Evolutionary conservation across 2,113 vertebrate genomes (phyloP).

Genomic region (Odocoileus hemionus): DNA sequence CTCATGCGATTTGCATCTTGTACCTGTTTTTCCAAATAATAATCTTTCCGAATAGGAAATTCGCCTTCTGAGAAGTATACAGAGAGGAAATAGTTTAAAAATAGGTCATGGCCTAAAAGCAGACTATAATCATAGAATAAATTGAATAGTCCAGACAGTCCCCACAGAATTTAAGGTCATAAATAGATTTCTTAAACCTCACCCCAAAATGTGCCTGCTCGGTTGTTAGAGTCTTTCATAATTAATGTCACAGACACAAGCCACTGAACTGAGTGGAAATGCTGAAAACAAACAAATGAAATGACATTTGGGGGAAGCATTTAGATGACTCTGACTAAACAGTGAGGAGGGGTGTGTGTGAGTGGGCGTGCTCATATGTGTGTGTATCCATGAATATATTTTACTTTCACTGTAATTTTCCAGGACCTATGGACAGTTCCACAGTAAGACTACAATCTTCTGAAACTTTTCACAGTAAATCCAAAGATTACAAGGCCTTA

Average conservation of each 20-base stretch:
- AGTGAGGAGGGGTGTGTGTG: background rate
- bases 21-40: constrained; percentile 3
- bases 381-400: no score
- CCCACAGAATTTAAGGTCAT: constrained; percentile 42
- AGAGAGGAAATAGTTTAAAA: constrained; percentile 45
- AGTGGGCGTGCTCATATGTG: rapidly evolving
- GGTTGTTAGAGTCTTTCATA: constrained; percentile 17
- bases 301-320: background rate
- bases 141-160: constrained; percentile 17
- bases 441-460: background rate
- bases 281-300: constrained; percentile 13
- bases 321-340: background rate
- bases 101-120: constrained; percentile 59
- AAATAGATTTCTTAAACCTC: constrained; percentile 50
- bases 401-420: background rate
- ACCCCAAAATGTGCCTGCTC: background rate
- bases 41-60: constrained; percentile 6
- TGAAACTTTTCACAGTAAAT: constrained; percentile 26
- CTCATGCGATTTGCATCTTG: background rate
- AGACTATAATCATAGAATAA: constrained; percentile 45
- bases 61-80: constrained; percentile 23
- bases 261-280: background rate
- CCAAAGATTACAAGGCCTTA: constrained; percentile 24
- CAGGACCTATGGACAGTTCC: background rate
- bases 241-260: background rate